Base-by-base conservation (phyloP, 2,888 invertebrate species). In the Scotopteryx bipunctaria region DNA sequence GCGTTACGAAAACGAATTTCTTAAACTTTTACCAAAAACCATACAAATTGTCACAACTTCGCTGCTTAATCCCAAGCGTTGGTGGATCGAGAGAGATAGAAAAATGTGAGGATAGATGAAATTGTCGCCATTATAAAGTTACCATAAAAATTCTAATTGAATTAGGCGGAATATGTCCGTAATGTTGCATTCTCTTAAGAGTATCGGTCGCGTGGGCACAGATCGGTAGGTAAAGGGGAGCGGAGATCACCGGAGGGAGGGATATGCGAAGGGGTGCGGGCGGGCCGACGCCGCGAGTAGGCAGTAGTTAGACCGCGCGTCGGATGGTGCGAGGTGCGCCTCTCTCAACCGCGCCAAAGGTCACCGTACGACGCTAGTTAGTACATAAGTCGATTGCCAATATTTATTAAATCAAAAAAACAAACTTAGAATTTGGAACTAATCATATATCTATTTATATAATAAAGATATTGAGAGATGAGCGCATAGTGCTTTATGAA, bases 401-500 rank as follows among this genome's bases (percentile, higher is more conserved):
- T 87, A 88, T 84, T 88, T 54, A 54, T 84, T 85, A 87, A 63
- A 85, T 86, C 83, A 76, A 78, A 78, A 74, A 82, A 86, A 80
- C 76, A 85, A 84, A 86, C 73, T 59, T 90, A 90, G 84, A 76
- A 76, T 86, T 86, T 71, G 83, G 74, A 82, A 89, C 83, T 87
- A 89, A 86, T 86, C 81, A 85, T 88, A 84, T 81, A 85, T 85
- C 85, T 88, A 89, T 89, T 88, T 89, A 88, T 89, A 86, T 84
- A 79, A 81, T 86, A 81, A 86, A 81, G 79, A 76, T 79, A 84
- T 86, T 86, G 82, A 86, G 78, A 86, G 83, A 89, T 84, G 86
- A 79, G 88, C 87, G 90, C 88, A 86, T 90, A 90, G 90, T 88
- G 90, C 90, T 89, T 90, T 88, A 88, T 87, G 83, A 84, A 85